Percentiles rank a stretch among this genome's conserved stretches.
Evolutionary conservation across 2,888 invertebrate genomes (phyloP).

Genomic region (Plusia festucae): DNA sequence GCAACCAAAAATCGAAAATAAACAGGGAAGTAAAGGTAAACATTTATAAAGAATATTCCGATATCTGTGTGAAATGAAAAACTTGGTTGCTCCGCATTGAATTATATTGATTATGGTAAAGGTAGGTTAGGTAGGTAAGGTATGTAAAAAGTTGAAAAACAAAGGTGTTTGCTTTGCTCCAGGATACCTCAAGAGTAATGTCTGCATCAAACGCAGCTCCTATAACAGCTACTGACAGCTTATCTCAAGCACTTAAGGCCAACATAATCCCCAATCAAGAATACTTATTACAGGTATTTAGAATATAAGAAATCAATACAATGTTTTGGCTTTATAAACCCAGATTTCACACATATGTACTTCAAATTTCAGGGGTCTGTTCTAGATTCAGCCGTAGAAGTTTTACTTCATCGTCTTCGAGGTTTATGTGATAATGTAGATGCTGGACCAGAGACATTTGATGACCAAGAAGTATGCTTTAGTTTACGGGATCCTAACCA

Average conservation of each 20-base stretch:
- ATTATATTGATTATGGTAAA: neutral
- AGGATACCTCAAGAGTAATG: conserved; percentile 58
- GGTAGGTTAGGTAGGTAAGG: too few relatives aligned
- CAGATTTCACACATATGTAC: neutral
- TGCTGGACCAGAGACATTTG: conserved; percentile 96
- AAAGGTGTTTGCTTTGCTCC: neutral
- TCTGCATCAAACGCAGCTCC: conserved; percentile 82
- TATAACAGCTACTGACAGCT: conserved; percentile 93
- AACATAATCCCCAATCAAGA: conserved; percentile 98
- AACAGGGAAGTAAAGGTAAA: neutral
- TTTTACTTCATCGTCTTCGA: conserved; percentile 95
- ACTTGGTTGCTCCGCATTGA: neutral
- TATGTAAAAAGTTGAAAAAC: neutral
- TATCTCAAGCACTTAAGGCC: conserved; percentile 94
- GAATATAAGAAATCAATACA: too few relatives aligned
- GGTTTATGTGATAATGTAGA: conserved; percentile 98
- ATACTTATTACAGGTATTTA: conserved; percentile 91
- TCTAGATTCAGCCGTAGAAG: conserved; percentile 96
- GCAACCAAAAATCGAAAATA: neutral
- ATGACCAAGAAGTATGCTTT: conserved; percentile 98
- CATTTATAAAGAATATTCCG: neutral
- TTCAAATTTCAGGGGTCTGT: conserved; percentile 93
- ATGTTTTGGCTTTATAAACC: neutral
- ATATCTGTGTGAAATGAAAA: neutral
- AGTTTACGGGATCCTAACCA: conserved; percentile 92